These are phyloP conservation scores for Aphelenchoides besseyi DNA, from an alignment of 1,140 invertebrate genomes.

Conservation along the genomic window DNA sequence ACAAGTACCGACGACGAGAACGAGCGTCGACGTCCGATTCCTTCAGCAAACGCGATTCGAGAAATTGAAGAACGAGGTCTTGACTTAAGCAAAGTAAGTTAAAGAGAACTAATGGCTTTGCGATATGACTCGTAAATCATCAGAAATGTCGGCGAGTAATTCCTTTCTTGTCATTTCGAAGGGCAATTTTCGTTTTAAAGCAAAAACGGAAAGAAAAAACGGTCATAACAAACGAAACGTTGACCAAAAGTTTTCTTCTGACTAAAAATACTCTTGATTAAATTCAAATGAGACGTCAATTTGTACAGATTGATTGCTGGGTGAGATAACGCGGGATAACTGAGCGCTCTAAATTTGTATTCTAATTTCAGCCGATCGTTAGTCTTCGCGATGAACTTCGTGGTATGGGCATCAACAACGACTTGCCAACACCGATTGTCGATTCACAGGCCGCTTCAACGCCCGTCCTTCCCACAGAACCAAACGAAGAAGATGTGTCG, in stretches of 20 bases:
- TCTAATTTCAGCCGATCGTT: slow-evolving; percentile 5
- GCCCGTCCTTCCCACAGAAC: background rate
- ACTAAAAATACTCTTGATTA: too few relatives aligned
- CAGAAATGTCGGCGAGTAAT: too few relatives aligned
- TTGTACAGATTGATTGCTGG: too few relatives aligned
- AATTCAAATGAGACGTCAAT: too few relatives aligned
- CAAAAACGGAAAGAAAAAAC: background rate
- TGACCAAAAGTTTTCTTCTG: too few relatives aligned
- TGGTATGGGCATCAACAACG: background rate
- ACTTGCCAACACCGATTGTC: background rate
- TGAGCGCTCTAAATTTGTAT: too few relatives aligned
- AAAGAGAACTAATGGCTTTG: too few relatives aligned
- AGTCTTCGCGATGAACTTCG: background rate
- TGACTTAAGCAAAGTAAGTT: background rate
- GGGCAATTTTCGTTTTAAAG: background rate
- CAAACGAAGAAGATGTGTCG: background rate
- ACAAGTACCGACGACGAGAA: slow-evolving; percentile 1
- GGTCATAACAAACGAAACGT: background rate
- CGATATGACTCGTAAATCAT: too few relatives aligned
- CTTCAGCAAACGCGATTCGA: background rate
- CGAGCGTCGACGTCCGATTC: background rate
- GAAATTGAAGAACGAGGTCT: background rate
- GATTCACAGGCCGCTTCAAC: background rate
- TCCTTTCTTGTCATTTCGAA: background rate
- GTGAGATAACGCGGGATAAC: too few relatives aligned